Conservation (phyloP, 2,888 invertebrate species). For the Agriopis aurantiaria region DNA sequence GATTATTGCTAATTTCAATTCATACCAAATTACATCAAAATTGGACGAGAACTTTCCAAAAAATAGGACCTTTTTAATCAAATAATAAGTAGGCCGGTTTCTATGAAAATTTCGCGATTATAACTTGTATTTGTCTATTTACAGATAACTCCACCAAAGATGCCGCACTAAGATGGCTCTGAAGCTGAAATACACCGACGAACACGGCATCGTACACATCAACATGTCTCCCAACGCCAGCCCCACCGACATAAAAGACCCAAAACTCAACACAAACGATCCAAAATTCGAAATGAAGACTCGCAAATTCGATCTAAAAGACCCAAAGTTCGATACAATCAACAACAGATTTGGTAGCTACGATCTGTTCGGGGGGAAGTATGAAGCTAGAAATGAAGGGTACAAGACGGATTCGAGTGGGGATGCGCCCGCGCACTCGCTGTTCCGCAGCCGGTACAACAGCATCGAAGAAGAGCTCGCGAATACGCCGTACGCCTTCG, state of each 20-base stretch:
- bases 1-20: too few species aligned
- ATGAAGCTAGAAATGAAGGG: constrained; percentile 51
- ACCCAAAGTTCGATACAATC: constrained; percentile 78
- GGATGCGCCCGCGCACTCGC: constrained; percentile 64
- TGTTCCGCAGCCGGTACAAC: constrained; percentile 82
- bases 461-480: constrained; percentile 82
- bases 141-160: constrained; percentile 42
- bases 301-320: constrained; percentile 7
- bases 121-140: constrained; percentile 7
- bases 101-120: neutral
- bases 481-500: constrained; percentile 84
- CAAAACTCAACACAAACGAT: constrained; percentile 66
- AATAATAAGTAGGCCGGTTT: neutral
- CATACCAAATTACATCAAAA: too few species aligned
- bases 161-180: constrained; percentile 69
- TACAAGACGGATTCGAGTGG: constrained; percentile 55
- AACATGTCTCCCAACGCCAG: constrained; percentile 75
- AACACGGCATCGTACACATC: constrained; percentile 79
- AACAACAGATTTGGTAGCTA: constrained; percentile 78
- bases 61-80: too few species aligned
- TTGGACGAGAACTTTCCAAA: too few species aligned
- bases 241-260: constrained; percentile 62
- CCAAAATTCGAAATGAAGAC: neutral
- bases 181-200: constrained; percentile 80
- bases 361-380: constrained; percentile 79